phyloP scores from a whole-genome alignment of 1,140 invertebrate genomes.

The Diorhabda sublineata region DNA sequence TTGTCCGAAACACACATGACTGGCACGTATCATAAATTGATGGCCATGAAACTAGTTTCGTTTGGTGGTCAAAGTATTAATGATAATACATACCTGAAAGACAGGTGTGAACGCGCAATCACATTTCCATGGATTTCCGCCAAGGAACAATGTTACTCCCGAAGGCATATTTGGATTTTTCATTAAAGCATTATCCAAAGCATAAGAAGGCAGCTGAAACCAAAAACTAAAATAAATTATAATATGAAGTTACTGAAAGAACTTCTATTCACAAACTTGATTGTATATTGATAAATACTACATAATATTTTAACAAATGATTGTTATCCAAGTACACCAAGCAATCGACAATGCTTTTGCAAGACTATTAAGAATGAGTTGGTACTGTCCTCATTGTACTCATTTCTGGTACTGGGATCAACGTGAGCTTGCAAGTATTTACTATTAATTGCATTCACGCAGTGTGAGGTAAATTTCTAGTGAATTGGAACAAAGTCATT shows the following conservation, averaged over 20 bases:
- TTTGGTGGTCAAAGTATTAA: not conserved
- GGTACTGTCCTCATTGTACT: no score
- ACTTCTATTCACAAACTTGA: not conserved
- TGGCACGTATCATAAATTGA: no score
- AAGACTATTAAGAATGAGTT: no score
- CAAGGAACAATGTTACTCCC: constrained; percentile 57
- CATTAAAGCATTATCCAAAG: constrained; percentile 70
- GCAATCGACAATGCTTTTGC: no score
- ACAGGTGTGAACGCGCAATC: constrained; percentile 73
- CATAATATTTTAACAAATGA: not conserved
- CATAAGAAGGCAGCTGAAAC: constrained; percentile 69
- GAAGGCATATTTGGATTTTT: constrained; percentile 64
- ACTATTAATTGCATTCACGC: no score
- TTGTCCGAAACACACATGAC: no score
- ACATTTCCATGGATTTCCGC: constrained; percentile 76
- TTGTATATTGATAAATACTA: not conserved
- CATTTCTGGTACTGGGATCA: no score
- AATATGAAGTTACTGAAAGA: not conserved
- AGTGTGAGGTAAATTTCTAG: no score
- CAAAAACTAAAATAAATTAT: not conserved
- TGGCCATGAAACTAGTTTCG: not conserved
- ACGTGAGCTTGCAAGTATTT: no score
- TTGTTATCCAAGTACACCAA: no score
- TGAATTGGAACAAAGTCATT: no score
- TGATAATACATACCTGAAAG: constrained; percentile 55